Base-by-base conservation (phyloP, 2,888 invertebrate genomes). In the Drosophila formosana region DNA sequence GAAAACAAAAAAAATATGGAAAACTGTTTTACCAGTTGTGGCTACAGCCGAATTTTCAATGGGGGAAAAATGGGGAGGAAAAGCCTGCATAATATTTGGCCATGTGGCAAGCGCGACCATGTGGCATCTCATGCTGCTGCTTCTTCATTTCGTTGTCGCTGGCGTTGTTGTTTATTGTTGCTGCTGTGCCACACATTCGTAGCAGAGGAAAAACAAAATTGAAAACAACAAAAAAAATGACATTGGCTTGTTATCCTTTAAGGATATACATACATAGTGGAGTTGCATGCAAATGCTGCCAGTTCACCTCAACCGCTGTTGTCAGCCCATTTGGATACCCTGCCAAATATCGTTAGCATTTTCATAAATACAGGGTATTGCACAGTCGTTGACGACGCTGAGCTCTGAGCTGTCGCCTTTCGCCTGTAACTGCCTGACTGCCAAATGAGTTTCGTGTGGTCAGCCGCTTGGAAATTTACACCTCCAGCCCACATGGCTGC, bases 401-500 rank as follows among this genome's bases (percentile, higher is more conserved):
- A 18, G 6, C 30, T 30, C 9, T 56, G 7, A 28, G 52, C 28
- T 41, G 23, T n/a, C 13, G 56, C 30, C 30, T 50, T 50, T 57
- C 65, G 46, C 49, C 30, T 70, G 58, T 74, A 71, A 78, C 81
- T 76, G 18, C 66, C 69, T 75, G 83, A 75, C 88, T 79, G 72
- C 64, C 75, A 88, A 82, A 88, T 79, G 85, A 85, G 88, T 79
- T 88, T 68, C 66, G 60, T 75, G 82, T 71, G 85, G 82, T 88
- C 75, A 78, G 75, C 73, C 78, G 78, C 72, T 66, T 69, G 82
- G 75, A 80, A 81, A 67, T 70, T 66, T 74, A 66, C 78, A 75
- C 68, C 73, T 72, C 56, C 56, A 64, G 37, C 62, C 57, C 46
- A n/a, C 37, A 37, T 4, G 9, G 32, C 50, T 13, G 18, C 3